A percentile compares a stretch with the other conserved stretches of the same genome.
Evolutionary conservation across 1,140 invertebrate genomes (phyloP).

Genomic region (Thaumatotibia leucotreta): DNA sequence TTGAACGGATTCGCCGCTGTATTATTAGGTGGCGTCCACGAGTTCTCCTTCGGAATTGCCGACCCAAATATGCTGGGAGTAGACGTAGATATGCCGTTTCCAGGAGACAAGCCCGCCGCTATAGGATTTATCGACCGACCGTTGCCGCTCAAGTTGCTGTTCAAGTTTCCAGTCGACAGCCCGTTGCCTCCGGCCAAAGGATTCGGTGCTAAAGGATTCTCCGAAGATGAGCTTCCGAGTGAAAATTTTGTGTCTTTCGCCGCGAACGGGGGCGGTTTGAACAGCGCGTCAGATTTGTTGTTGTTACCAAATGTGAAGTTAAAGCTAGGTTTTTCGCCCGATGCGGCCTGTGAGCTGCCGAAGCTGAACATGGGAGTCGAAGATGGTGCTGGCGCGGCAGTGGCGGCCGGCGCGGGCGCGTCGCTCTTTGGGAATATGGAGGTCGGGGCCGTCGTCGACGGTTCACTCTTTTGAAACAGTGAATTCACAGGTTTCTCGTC

Average conservation of each 20-base stretch:
- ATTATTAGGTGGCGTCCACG: slow-evolving; percentile 31
- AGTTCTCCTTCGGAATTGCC: slow-evolving; percentile 35
- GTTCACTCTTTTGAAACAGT: slow-evolving; percentile 36
- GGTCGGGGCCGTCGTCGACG: slow-evolving; percentile 20
- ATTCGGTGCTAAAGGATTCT: slow-evolving; percentile 22
- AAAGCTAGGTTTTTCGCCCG: slow-evolving; percentile 44
- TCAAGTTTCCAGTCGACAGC: slow-evolving; percentile 15
- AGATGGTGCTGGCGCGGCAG: slow-evolving; percentile 17
- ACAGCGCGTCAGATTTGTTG: slow-evolving; percentile 31
- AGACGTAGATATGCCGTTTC: not conserved
- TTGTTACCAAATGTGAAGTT: slow-evolving; percentile 43
- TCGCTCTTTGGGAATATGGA: slow-evolving; percentile 13
- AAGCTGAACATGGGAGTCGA: slow-evolving; percentile 49
- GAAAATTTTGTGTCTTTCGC: slow-evolving; percentile 33
- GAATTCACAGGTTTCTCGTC: slow-evolving; percentile 20
- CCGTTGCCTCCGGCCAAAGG: slow-evolving; percentile 18
- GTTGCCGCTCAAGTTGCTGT: slow-evolving; percentile 7
- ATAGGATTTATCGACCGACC: not conserved
- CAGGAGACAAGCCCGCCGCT: not conserved
- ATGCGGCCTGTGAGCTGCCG: slow-evolving; percentile 19
- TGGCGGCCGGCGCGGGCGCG: slow-evolving; percentile 15
- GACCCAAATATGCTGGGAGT: slow-evolving; percentile 28
- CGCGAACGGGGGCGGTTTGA: slow-evolving; percentile 28
- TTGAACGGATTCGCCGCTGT: slow-evolving; percentile 27
- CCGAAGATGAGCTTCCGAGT: slow-evolving; percentile 20